Evolutionary conservation across 2,888 invertebrate genomes (phyloP).

Genomic region (Drosophila borealis): DNA sequence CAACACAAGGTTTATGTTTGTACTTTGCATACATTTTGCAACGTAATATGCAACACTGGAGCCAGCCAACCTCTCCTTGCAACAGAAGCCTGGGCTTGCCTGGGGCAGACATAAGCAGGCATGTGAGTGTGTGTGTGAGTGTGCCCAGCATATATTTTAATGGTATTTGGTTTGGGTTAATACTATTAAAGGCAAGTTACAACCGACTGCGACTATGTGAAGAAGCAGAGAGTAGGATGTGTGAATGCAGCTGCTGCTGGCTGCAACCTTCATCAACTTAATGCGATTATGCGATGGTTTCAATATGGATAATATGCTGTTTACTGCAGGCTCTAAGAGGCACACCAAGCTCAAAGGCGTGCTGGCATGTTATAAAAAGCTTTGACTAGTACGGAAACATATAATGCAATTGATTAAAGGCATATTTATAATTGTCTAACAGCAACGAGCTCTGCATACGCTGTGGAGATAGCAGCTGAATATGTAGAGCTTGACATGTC

Average conservation of each 20-base stretch:
- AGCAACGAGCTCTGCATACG: too few species aligned
- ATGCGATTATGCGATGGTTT: slow-evolving; percentile 37
- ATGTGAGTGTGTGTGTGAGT: background rate
- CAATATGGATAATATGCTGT: slow-evolving; percentile 11
- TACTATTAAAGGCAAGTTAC: slow-evolving; percentile 72
- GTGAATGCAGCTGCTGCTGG: background rate
- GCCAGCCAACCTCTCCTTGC: background rate
- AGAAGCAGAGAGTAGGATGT: background rate
- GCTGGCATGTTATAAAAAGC: too few species aligned
- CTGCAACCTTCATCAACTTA: slow-evolving; percentile 43
- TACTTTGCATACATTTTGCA: slow-evolving; percentile 76
- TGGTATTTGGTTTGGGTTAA: slow-evolving; percentile 55
- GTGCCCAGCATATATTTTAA: slow-evolving; percentile 36
- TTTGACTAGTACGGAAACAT: too few species aligned
- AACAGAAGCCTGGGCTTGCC: background rate
- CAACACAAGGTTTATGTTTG: slow-evolving; percentile 74
- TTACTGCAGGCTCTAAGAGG: background rate
- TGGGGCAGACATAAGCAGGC: background rate
- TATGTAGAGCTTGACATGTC: too few species aligned
- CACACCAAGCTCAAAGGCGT: too few species aligned
- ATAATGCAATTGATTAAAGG: too few species aligned
- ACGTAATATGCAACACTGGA: slow-evolving; percentile 47
- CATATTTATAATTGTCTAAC: too few species aligned
- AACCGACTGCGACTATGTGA: slow-evolving; percentile 8
- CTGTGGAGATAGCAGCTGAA: too few species aligned